Evolutionary conservation across 1,140 invertebrate genomes (phyloP).

Genomic region (Battus philenor): DNA sequence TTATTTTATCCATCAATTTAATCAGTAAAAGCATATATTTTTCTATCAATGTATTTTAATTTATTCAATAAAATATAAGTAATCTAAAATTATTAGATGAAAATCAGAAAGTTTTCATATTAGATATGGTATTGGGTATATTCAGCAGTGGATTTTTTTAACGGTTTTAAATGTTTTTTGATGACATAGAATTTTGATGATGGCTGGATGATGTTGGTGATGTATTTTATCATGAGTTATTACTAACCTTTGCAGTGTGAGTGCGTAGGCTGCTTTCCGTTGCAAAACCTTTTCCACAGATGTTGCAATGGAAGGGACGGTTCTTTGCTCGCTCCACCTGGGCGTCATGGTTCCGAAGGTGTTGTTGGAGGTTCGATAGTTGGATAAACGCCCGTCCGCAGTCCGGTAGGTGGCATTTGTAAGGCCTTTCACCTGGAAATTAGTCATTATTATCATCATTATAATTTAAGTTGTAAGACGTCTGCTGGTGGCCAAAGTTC

Average conservation of each 20-base stretch:
- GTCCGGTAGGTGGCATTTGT: slow-evolving; percentile 96
- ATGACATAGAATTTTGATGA: not conserved
- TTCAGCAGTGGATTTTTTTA: not conserved
- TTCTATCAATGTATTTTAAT: no score
- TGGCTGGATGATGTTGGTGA: not conserved
- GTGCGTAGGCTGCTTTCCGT: slow-evolving; percentile 96
- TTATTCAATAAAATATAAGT: no score
- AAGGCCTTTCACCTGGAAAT: slow-evolving; percentile 85
- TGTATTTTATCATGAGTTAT: slow-evolving; percentile 23
- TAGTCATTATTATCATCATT: no score
- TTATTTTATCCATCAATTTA: no score
- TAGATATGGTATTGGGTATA: not conserved
- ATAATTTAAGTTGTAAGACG: no score
- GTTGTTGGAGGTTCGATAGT: slow-evolving; percentile 97
- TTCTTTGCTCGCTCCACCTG: slow-evolving; percentile 96
- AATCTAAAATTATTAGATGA: no score
- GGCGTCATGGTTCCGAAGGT: slow-evolving; percentile 96
- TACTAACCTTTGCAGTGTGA: slow-evolving; percentile 96
- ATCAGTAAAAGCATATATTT: no score
- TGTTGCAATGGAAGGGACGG: slow-evolving; percentile 95
- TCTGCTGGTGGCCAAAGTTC: no score
- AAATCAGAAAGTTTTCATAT: not conserved
- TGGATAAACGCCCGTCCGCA: slow-evolving; percentile 98
- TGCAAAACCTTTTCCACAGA: slow-evolving; percentile 97
- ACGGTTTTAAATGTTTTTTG: not conserved